Evolutionary conservation across 2,888 invertebrate genomes (phyloP).

Genomic region (Thymelicus lineola): DNA sequence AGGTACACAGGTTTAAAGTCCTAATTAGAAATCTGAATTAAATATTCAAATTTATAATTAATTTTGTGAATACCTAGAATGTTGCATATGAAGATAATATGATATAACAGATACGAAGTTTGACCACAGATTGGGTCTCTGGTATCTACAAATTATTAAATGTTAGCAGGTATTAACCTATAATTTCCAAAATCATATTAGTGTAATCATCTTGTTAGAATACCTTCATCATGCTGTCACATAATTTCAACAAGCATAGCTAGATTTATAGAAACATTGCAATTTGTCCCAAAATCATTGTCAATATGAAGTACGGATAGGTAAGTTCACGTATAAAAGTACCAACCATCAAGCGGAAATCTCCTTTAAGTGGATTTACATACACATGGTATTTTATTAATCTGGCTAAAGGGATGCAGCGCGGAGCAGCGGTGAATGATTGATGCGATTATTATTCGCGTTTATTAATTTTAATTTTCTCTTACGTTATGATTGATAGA

Average conservation of each 20-base stretch:
- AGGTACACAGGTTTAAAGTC: no score
- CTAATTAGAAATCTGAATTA: no score
- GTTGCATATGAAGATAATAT: no score
- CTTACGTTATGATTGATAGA: constrained; percentile 23
- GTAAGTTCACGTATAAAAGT: not conserved
- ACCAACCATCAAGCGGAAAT: not conserved
- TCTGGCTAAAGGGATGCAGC: constrained; percentile 11
- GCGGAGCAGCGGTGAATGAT: constrained; percentile 33
- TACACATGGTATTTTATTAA: constrained; percentile 3
- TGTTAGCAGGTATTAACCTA: no score
- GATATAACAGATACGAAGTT: no score
- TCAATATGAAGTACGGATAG: not conserved
- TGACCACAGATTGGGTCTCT: no score
- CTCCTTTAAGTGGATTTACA: constrained; percentile 1
- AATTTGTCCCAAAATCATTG: not conserved
- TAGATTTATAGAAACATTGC: no score
- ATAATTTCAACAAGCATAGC: no score
- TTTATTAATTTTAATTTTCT: constrained; percentile 31
- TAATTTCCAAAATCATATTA: no score
- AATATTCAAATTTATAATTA: no score
- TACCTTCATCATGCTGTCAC: not conserved
- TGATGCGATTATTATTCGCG: constrained; percentile 30
- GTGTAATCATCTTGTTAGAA: not conserved
- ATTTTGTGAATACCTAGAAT: no score
- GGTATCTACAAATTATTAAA: no score